Evolutionary conservation across 2,888 invertebrate species (phyloP).

Genomic region (Epistrophella euchroma): DNA sequence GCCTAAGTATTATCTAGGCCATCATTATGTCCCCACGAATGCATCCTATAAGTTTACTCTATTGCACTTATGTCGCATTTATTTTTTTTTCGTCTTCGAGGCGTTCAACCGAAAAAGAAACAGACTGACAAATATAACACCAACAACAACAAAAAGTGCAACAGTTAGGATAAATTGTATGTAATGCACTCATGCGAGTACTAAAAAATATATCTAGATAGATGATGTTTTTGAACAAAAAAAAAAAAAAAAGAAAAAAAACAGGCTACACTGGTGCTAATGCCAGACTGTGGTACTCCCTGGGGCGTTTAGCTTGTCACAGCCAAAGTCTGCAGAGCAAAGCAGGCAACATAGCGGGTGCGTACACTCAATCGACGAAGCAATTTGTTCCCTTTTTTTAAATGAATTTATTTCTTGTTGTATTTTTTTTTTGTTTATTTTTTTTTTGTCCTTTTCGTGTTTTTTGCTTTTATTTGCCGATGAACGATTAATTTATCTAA

Average conservation of each 20-base stretch:
- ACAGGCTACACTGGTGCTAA: constrained; percentile 29
- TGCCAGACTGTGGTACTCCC: not conserved
- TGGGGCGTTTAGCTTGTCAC: constrained; percentile 13
- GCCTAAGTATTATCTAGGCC: constrained; percentile 62
- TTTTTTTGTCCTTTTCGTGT: constrained; percentile 41
- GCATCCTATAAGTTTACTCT: constrained; percentile 47
- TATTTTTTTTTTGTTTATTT: constrained; percentile 4
- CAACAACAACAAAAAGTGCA: constrained; percentile 47
- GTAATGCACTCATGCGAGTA: constrained; percentile 59
- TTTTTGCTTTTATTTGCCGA: constrained; percentile 46
- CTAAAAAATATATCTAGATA: constrained; percentile 50
- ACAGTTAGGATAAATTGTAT: constrained; percentile 45
- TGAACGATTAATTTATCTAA: constrained; percentile 71
- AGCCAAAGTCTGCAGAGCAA: not conserved
- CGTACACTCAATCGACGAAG: constrained; percentile 63
- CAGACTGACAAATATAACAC: constrained; percentile 27
- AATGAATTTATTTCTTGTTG: constrained; percentile 6
- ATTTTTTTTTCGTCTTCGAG: constrained; percentile 12
- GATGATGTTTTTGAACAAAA: constrained; percentile 10
- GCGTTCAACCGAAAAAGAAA: constrained; percentile 63
- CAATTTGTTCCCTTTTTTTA: constrained; percentile 65
- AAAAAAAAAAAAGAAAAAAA: not conserved
- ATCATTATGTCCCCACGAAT: constrained; percentile 59
- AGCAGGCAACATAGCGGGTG: constrained; percentile 33
- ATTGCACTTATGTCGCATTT: constrained; percentile 19